These are phyloP conservation scores for Scaptomyza tumidula DNA, from an alignment of 2,888 invertebrate species.

Conservation along the genomic window DNA sequence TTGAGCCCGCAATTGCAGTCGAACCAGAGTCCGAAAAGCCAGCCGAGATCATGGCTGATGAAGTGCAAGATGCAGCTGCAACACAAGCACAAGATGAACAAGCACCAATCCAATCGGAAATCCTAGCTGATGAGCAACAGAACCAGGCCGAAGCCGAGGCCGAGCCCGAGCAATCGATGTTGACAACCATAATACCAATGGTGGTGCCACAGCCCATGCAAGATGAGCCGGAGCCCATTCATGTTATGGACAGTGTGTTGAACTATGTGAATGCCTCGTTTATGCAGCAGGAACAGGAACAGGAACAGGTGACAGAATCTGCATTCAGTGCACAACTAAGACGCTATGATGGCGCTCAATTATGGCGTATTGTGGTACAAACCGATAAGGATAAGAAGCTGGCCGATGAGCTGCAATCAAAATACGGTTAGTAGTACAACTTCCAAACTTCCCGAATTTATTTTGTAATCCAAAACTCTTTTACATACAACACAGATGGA, in stretches of 20 bases:
- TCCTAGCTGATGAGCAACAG: constrained; percentile 18
- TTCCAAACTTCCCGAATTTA: neutral
- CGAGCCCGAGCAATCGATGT: constrained; percentile 51
- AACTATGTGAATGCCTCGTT: constrained; percentile 82
- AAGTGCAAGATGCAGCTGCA: constrained; percentile 10
- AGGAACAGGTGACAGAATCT: constrained; percentile 19
- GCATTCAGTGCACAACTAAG: constrained; percentile 83
- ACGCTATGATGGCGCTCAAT: constrained; percentile 90
- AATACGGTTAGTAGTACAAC: constrained; percentile 85
- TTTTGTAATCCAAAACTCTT: neutral
- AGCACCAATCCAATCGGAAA: neutral
- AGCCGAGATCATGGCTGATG: constrained; percentile 12
- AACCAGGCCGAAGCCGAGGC: constrained; percentile 7
- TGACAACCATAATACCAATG: constrained; percentile 77
- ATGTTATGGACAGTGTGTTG: constrained; percentile 76
- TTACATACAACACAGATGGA: constrained; percentile 67
- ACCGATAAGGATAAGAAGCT: constrained; percentile 86
- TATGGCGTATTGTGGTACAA: constrained; percentile 89
- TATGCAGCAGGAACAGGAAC: constrained; percentile 49
- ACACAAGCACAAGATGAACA: constrained; percentile 4
- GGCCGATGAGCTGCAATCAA: constrained; percentile 86
- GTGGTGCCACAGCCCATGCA: constrained; percentile 20
- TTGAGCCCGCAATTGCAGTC: constrained; percentile 4
- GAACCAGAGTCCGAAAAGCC: constrained; percentile 16
- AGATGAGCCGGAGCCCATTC: constrained; percentile 29